Conservation (phyloP, 2,113 vertebrate species). For the Cottus gobio region DNA sequence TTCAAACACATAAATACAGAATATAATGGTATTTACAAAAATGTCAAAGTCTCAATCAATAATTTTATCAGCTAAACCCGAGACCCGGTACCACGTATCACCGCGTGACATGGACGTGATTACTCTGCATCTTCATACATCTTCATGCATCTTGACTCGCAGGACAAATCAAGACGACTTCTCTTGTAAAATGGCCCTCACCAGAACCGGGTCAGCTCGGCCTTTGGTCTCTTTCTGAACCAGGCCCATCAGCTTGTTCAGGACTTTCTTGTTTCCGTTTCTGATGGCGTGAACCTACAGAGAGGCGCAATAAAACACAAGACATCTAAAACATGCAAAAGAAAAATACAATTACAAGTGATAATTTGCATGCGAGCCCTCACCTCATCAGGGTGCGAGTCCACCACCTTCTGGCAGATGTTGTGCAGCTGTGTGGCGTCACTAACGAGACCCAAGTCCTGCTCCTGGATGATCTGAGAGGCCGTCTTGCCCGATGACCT, state of each 20-base stretch:
- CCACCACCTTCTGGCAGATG: constrained; percentile 89
- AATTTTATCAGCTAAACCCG: background rate
- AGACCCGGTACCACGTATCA: background rate
- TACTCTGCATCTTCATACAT: background rate
- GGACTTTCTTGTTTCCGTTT: constrained; percentile 88
- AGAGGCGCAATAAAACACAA: background rate
- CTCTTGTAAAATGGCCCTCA: constrained; percentile 87
- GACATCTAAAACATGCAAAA: background rate
- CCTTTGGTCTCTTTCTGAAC: constrained; percentile 89
- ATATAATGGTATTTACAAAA: constrained; percentile 41
- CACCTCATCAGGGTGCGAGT: constrained; percentile 88
- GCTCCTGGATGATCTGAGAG: constrained; percentile 86
- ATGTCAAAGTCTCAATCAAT: background rate
- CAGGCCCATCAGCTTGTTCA: constrained; percentile 94
- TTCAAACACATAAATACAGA: constrained; percentile 21
- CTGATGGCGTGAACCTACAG: constrained; percentile 88
- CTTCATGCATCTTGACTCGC: background rate
- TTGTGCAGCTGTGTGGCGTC: constrained; percentile 83
- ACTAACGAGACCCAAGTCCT: constrained; percentile 86
- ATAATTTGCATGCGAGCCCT: constrained; percentile 12
- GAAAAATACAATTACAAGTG: background rate
- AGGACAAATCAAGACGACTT: constrained; percentile 74
- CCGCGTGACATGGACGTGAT: background rate
- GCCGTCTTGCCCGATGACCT: constrained; percentile 84
- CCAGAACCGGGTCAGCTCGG: constrained; percentile 85